Evolutionary conservation across 2,113 vertebrate species (phyloP).

Genomic region (Gymnarchus niloticus): DNA sequence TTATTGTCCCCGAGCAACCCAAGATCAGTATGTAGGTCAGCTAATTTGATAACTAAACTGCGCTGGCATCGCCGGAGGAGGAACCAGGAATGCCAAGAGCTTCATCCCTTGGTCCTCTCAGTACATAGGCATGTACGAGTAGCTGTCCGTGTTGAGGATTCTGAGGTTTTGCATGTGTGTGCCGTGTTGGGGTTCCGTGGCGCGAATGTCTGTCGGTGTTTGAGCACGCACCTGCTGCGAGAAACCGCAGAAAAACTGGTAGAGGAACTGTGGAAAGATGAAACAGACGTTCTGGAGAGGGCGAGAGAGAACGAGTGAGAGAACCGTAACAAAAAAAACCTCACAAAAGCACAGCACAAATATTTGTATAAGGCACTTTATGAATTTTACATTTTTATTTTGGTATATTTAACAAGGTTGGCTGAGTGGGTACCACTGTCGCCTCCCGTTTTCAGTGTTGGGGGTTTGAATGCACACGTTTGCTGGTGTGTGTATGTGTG

Average conservation of each 20-base stretch:
- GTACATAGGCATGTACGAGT: neutral
- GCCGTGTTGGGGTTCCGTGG: neutral
- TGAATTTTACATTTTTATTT: neutral
- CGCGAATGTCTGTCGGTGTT: neutral
- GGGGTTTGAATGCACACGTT: neutral
- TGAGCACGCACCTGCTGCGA: conserved; percentile 83
- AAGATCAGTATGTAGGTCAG: neutral
- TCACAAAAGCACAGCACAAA: neutral
- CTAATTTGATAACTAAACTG: neutral
- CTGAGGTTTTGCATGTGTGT: neutral
- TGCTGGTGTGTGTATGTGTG: too few species aligned
- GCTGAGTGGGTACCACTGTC: neutral
- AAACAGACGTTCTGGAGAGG: conserved; percentile 93
- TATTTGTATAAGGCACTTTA: neutral
- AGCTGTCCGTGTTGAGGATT: neutral
- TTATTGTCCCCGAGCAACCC: neutral
- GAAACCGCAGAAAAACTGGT: conserved; percentile 99
- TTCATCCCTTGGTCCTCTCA: neutral
- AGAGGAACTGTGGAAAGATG: conserved; percentile 98
- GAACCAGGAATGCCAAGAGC: neutral
- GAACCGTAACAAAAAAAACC: neutral
- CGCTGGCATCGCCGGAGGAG: neutral
- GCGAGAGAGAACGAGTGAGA: neutral
- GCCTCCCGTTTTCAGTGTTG: neutral
- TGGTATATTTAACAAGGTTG: neutral